A percentile compares a stretch with the other conserved stretches of the same genome.
Conservation (phyloP, 1,140 invertebrate species). For the Fragariocoptes setiger region DNA sequence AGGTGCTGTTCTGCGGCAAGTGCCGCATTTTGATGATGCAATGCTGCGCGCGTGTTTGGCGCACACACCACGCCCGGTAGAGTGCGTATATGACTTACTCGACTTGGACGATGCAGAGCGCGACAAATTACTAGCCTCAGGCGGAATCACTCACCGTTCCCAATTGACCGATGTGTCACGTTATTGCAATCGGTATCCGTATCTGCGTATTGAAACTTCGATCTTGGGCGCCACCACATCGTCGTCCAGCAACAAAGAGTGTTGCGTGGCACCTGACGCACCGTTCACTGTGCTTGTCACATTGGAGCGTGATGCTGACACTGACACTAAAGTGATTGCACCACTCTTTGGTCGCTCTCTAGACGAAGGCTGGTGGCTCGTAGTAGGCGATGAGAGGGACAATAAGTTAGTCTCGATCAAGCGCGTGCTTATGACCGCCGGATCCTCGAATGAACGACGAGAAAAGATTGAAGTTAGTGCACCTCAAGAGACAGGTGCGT, state of each 20-base stretch:
- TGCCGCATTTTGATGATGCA: conserved; percentile 72
- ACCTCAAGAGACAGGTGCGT: conserved; percentile 31
- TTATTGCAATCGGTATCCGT: conserved; percentile 95
- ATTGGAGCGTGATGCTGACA: conserved; percentile 79
- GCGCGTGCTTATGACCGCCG: conserved; percentile 34
- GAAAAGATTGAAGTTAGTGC: conserved; percentile 83
- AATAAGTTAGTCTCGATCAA: conserved; percentile 91
- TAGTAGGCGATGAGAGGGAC: conserved; percentile 74
- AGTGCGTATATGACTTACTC: conserved; percentile 94
- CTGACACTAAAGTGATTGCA: conserved; percentile 80
- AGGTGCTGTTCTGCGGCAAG: conserved; percentile 80
- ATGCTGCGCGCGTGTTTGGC: conserved; percentile 67
- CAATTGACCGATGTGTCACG: conserved; percentile 89
- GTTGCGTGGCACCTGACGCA: conserved; percentile 35
- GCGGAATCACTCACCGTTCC: too few relatives aligned
- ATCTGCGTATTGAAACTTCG: conserved; percentile 25
- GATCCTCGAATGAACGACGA: conserved; percentile 26
- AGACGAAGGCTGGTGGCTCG: conserved; percentile 99
- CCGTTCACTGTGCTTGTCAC: conserved; percentile 61
- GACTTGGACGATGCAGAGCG: conserved; percentile 84
- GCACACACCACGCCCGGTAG: conserved; percentile 58
- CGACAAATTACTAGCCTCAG: conserved; percentile 45
- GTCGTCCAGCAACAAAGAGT: conserved; percentile 1
- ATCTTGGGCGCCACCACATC: not conserved
- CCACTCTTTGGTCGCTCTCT: conserved; percentile 75